Conservation (phyloP, 2,113 vertebrate genomes). For the Madoqua kirkii region DNA sequence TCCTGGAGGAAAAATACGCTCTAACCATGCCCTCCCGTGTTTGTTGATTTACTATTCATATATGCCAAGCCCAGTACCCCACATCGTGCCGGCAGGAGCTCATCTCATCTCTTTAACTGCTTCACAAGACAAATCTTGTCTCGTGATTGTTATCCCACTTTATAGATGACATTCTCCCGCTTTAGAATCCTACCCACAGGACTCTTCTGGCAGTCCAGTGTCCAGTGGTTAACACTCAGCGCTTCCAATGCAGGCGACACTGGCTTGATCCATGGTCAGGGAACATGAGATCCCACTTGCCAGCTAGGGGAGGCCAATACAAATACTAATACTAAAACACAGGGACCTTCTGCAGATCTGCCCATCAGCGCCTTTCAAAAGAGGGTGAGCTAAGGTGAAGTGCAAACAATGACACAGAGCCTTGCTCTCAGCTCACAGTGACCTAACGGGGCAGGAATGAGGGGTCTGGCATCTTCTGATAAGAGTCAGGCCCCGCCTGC, state of each 20-base stretch:
- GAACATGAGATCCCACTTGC: neutral
- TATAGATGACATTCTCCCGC: neutral
- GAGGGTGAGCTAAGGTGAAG: neutral
- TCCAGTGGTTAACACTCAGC: too few species aligned
- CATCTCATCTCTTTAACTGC: neutral
- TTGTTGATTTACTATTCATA: neutral
- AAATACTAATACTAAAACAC: neutral
- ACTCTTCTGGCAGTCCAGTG: neutral
- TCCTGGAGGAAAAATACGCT: neutral
- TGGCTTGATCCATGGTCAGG: neutral
- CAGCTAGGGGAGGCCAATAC: too few species aligned
- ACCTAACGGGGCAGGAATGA: constrained; percentile 29
- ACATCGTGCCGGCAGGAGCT: rapidly evolving
- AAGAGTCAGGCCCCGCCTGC: neutral
- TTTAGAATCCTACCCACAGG: neutral
- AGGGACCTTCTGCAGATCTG: neutral
- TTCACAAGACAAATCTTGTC: neutral
- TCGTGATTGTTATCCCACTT: neutral
- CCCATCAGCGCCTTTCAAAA: neutral
- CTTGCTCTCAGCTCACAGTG: neutral
- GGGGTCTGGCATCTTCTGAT: constrained; percentile 41
- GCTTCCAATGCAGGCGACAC: neutral
- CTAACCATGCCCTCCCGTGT: neutral
- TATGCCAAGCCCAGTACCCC: neutral
- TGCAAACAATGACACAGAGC: neutral